phyloP scores from a whole-genome alignment of 2,797 vertebrate genomes.

The Strix occidentalis region DNA sequence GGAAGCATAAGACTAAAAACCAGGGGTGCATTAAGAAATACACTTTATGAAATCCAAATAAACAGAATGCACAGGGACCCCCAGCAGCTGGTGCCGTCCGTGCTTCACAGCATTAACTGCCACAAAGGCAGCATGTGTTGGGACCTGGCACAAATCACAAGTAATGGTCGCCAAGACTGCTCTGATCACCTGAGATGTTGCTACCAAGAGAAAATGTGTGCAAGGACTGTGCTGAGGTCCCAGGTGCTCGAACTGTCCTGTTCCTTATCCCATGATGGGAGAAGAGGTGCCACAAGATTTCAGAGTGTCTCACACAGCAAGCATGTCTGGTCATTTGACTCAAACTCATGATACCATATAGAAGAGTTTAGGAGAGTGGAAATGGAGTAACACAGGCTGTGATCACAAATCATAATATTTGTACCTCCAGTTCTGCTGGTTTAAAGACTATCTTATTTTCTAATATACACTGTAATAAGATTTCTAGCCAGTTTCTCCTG shows the following conservation, averaged over 20 bases:
- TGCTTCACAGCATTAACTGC: not conserved
- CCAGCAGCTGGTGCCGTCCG: not conserved
- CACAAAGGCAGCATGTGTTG: not conserved
- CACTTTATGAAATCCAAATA: not conserved
- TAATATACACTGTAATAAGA: not conserved
- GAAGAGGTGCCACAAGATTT: not conserved
- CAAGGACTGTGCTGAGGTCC: not conserved
- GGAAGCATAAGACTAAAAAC: not conserved
- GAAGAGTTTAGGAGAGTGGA: not conserved
- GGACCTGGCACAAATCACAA: not conserved
- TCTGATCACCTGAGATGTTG: not conserved
- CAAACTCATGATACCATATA: not conserved
- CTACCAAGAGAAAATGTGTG: not conserved
- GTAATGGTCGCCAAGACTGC: fast-evolving
- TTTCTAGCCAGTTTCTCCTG: not conserved
- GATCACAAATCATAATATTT: slow-evolving; percentile 13
- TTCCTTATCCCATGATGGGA: not conserved
- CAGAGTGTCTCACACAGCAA: not conserved
- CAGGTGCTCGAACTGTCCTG: fast-evolving
- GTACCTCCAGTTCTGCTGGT: not conserved
- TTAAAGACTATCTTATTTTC: slow-evolving; percentile 10
- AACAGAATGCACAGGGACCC: not conserved
- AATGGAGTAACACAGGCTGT: not conserved
- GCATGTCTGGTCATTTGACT: not conserved
- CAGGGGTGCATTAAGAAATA: not conserved